Evolutionary conservation across 2,797 vertebrate genomes (phyloP).

Genomic region (Poeciliopsis infans): DNA sequence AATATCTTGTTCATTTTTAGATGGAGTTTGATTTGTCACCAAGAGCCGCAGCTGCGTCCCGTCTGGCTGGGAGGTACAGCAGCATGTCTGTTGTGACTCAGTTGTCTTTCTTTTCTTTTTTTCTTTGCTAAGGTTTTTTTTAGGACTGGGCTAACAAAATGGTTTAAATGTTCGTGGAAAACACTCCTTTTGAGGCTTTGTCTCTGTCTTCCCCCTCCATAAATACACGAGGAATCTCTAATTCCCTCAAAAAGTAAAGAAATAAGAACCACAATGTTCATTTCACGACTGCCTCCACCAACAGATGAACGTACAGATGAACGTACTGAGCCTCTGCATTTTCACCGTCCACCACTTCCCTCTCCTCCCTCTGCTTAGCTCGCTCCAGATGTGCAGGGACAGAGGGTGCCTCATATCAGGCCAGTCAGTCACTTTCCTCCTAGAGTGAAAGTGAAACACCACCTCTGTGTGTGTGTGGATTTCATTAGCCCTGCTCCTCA

Average conservation of each 20-base stretch:
- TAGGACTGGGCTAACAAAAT: neutral
- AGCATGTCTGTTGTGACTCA: neutral
- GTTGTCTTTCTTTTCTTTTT: neutral
- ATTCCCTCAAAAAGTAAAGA: constrained; percentile 42
- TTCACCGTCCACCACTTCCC: constrained; percentile 29
- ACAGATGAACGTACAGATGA: constrained; percentile 42
- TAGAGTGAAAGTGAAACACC: constrained; percentile 70
- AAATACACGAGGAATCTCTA: constrained; percentile 31
- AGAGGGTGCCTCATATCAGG: constrained; percentile 58
- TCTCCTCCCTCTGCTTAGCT: constrained; percentile 26
- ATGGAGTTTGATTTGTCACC: constrained; percentile 53
- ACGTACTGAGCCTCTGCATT: constrained; percentile 37
- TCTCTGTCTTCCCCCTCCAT: constrained; percentile 27
- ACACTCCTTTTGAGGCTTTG: constrained; percentile 6
- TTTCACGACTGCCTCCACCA: constrained; percentile 24
- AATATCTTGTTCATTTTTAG: constrained; percentile 58
- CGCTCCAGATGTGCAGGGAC: constrained; percentile 66
- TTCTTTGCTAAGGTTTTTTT: neutral
- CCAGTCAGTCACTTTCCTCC: constrained; percentile 59
- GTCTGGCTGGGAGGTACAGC: constrained; percentile 38
- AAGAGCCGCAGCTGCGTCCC: constrained; percentile 47
- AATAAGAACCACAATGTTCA: constrained; percentile 43
- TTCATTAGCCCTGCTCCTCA: constrained; percentile 38
- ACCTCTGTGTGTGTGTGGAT: constrained; percentile 56
- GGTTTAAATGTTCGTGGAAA: constrained; percentile 6